Base-by-base conservation (phyloP, 2,888 invertebrate genomes). In the Drosophila diplacantha region DNA sequence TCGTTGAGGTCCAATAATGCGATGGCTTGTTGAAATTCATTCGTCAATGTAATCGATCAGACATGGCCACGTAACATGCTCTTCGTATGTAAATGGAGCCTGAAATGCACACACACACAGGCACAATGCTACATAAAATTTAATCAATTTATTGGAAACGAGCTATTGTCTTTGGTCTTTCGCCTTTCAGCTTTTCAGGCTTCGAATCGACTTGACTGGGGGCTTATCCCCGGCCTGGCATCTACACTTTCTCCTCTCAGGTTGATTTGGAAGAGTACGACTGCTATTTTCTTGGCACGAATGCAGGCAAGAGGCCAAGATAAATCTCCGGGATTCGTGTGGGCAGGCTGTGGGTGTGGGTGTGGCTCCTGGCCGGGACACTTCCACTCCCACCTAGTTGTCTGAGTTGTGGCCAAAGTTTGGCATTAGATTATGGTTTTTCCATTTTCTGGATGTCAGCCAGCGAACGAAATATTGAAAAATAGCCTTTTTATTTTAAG, bases 1-100 rank as follows among this genome's bases (percentile, higher is more conserved):
- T 56, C 46, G 69, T 54, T 54, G 72, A 59, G 50, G 67, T 60
- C 56, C 74, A 74, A 75, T 72, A 70, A 69, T 56, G 74, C 64
- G 72, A 71, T 68, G 69, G 64, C 72, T 66, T 64, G 63, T 74
- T 70, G 80, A 81, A 83, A 83, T 83, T 83, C 84, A 80, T 83
- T 83, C 79, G 83, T 81, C 80, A 83, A 66, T 72, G 74, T 75
- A 81, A 83, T 83, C 84, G 84, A 83, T 80, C 84, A 75, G 83
- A 77, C 69, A 55, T 54, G 56, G 58, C 59, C 63, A 62, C 70
- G 55, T 68, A 68, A 53, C 67, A 64, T 69, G 61, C 54, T 56
- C 47, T 63, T 44, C 70, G 63, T 74, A 81, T 83, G 80, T 79
- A 80, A 83, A 80, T 80, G 63, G 69, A 67, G 68, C 50, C 37